Evolutionary conservation across 2,113 vertebrate species (phyloP), one percentile per base, ranked within the genome.

Genomic region (Salminus brasiliensis): DNA sequence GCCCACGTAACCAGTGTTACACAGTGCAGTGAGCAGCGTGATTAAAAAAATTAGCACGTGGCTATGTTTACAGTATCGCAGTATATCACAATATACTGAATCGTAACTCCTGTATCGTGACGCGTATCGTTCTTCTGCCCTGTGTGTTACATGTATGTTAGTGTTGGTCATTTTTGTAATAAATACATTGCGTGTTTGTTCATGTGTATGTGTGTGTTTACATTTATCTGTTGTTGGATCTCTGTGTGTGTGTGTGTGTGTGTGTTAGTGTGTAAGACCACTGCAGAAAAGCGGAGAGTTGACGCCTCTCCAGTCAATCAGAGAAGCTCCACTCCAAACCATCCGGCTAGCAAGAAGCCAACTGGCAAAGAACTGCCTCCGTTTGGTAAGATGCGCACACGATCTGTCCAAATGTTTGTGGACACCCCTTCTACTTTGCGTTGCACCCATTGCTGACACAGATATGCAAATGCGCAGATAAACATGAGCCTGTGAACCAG

Each of bases 321-420:
- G 95, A 29, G 96, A 55, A 85, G 81, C 49, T 32, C 95, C 36
- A 93, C 90, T 23, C 96, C 97, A 27, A 96, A 96, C 85, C 88
- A 91, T 84, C 95, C 95, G 0, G 95, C 96, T 16, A 91, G 95
- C 29, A 98, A 98, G 93, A 99, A 97, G 86, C 95, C 97, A 23
- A 94, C 95, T 0, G 94, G 95, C 41, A 98, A 97, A 89, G 98
- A 99, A 53, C 92, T 97, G 43, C 95, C 96, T 0, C 94, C 96
- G 0, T 98, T 97, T 0, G 98, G 98, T 99, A 92, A 93, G 93
- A 45, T n/a, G n/a, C n/a, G n/a, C n/a, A n/a, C n/a, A n/a, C n/a
- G n/a, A n/a, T n/a, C n/a, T n/a, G n/a, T n/a, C n/a, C n/a, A n/a
- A n/a, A n/a, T n/a, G n/a, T n/a, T n/a, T n/a, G n/a, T n/a, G n/a